These are phyloP conservation scores for Synanthedon tipuliformis DNA, from an alignment of 2,888 invertebrate species.

Conservation along the genomic window DNA sequence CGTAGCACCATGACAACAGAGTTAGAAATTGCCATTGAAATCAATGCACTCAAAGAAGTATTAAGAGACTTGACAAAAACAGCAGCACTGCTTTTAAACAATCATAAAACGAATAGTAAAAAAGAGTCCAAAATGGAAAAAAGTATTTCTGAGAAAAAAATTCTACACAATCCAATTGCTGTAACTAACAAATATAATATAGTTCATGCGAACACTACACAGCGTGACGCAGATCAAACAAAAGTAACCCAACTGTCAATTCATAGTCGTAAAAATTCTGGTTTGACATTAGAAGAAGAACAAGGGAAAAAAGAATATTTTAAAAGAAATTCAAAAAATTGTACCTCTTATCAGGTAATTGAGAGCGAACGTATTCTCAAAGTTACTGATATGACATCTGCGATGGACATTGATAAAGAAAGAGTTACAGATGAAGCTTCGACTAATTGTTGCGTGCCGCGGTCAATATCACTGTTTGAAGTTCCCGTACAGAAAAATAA, in stretches of 20 bases:
- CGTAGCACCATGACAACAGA: slow-evolving; percentile 16
- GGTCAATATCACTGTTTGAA: slow-evolving; percentile 31
- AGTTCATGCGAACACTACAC: slow-evolving; percentile 1
- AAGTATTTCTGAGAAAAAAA: neutral
- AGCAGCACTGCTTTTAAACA: slow-evolving; percentile 30
- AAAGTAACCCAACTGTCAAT: slow-evolving; percentile 29
- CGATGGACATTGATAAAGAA: slow-evolving; percentile 14
- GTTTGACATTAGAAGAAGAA: slow-evolving; percentile 29
- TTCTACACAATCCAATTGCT: slow-evolving; percentile 6
- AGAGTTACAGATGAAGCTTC: slow-evolving; percentile 14
- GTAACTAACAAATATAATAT: slow-evolving; percentile 3
- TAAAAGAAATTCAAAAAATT: slow-evolving; percentile 26
- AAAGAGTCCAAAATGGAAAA: slow-evolving; percentile 9
- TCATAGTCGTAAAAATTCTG: slow-evolving; percentile 19
- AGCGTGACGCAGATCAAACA: slow-evolving; percentile 11
- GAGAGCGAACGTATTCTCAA: slow-evolving; percentile 49
- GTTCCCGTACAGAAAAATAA: slow-evolving; percentile 17
- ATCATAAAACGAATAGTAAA: slow-evolving; percentile 14
- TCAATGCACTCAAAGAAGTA: slow-evolving; percentile 33
- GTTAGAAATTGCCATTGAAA: slow-evolving; percentile 30
- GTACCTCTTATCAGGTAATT: slow-evolving; percentile 45
- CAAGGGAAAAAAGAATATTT: slow-evolving; percentile 20
- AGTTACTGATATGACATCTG: slow-evolving; percentile 54
- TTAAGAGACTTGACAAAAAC: slow-evolving; percentile 32
- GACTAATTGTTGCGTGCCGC: slow-evolving; percentile 19